phyloP scores from a whole-genome alignment of 64 coral and sea anemone species.

The Montipora cactus region DNA sequence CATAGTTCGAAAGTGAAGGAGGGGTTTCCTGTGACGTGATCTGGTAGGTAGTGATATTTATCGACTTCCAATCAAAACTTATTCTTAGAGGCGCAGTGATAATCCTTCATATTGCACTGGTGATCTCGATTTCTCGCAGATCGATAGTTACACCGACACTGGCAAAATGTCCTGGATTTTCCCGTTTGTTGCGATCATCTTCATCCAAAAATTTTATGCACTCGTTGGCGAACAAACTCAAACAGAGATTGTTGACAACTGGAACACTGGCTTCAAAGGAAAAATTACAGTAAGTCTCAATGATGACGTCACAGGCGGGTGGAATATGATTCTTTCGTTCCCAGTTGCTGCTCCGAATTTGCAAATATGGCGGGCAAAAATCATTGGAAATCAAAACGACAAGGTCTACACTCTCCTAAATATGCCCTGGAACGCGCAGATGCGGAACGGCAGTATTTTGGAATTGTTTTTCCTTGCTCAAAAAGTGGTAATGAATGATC shows the following conservation, averaged over 20 bases:
- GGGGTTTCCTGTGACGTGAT: not conserved
- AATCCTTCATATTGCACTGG: too few species aligned
- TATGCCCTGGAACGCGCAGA: constrained; percentile 69
- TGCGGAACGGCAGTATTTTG: constrained; percentile 25
- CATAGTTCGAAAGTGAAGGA: not conserved
- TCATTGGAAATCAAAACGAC: constrained; percentile 41
- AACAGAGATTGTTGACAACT: constrained; percentile 38
- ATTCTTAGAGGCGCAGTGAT: too few species aligned
- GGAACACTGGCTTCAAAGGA: constrained; percentile 54
- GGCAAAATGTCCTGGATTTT: not conserved
- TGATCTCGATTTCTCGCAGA: not conserved
- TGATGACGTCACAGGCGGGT: constrained; percentile 60
- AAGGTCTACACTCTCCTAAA: constrained; percentile 63
- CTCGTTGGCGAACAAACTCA: not conserved
- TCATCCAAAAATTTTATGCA: not conserved
- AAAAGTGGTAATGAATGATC: not conserved
- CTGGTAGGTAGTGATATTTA: not conserved
- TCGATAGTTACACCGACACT: not conserved
- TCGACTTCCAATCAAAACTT: too few species aligned
- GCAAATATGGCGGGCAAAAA: constrained; percentile 72
- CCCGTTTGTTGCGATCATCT: not conserved
- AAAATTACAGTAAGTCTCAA: constrained; percentile 23
- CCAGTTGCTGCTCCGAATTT: constrained; percentile 42
- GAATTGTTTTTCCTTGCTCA: constrained; percentile 37
- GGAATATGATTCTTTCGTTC: constrained; percentile 75